phyloP scores from a whole-genome alignment of 2,888 invertebrate genomes.

The Sympetrum striolatum region DNA sequence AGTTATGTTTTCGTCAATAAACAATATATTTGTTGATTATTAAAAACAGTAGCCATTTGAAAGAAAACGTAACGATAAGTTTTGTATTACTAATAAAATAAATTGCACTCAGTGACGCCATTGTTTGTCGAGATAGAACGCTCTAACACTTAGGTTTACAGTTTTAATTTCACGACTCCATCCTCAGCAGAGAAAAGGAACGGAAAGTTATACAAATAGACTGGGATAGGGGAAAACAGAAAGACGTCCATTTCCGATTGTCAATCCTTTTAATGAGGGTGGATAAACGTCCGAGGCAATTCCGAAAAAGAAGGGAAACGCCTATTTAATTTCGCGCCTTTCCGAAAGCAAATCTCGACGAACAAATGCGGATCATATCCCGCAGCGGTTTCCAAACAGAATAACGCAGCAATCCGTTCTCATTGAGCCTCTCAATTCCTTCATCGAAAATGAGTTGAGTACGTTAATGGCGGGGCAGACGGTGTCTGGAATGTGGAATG shows the following conservation, averaged over 20 bases:
- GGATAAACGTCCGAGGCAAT: background rate
- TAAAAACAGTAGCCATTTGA: too few relatives aligned
- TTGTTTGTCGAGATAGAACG: too few relatives aligned
- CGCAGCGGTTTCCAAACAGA: slow-evolving; percentile 20
- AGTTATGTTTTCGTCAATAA: too few relatives aligned
- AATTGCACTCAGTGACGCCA: too few relatives aligned
- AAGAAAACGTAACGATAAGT: too few relatives aligned
- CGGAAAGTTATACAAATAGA: too few relatives aligned
- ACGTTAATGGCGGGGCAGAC: slow-evolving; percentile 20
- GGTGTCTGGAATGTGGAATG: slow-evolving; percentile 28
- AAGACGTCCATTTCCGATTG: background rate
- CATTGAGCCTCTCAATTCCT: background rate
- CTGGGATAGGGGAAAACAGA: too few relatives aligned
- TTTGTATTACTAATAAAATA: too few relatives aligned
- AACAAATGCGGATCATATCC: slow-evolving; percentile 34
- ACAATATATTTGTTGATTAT: too few relatives aligned
- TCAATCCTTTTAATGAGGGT: background rate
- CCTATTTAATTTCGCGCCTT: background rate
- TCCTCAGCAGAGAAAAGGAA: too few relatives aligned
- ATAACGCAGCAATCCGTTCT: background rate
- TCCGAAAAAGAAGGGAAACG: background rate
- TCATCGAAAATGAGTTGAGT: slow-evolving; percentile 27
- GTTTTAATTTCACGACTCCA: too few relatives aligned
- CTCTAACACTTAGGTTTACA: too few relatives aligned
- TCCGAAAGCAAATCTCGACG: slow-evolving; percentile 22